Base-by-base conservation (phyloP, 1,140 invertebrate species). In the Proctacanthus coquilletti region DNA sequence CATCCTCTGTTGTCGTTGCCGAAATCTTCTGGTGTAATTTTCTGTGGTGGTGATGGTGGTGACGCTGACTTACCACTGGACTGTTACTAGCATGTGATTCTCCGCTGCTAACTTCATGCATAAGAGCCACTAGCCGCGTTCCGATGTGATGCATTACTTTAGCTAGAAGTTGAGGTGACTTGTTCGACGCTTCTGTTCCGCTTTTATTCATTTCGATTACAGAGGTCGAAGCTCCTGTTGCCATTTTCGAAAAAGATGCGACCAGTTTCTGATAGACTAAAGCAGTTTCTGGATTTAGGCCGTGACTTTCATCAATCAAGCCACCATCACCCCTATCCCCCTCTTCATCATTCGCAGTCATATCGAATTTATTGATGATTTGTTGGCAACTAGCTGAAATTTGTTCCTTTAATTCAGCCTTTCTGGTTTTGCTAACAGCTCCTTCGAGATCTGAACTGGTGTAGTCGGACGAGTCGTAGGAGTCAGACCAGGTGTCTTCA, bases 81-180 rank as follows among this genome's bases (percentile, higher is more conserved):
- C 61, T 64, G 45, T 63, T 48, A 45, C 65, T 56, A 35, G 61
- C 54, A 42, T 64, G 62, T 21, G 61, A 63, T 31, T 74, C 73
- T 19, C 78, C 77, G 40, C 75, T 81, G 13, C 80, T 84, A 3
- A 91, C 86, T 52, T 92, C 86, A 51, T 89, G 85, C 88, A 93
- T 93, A 20, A 92, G 62, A 0, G 85, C 84, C 2, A 88, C 83
- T 20, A 93, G 60, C n/a, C 85, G 62, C 29, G 83, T 83, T 2
- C 85, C 84, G 30, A 93, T 92, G 45, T 93, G 86, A 42, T 87
- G 79, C 81, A 91, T 87, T 0, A 91, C 85, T 65, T 88, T 87
- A 9, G 84, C 82, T 30, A 88, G 80, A n/a, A 91, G 55, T 0
- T 85, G 83, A 0, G 85, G 85, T 2, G 84, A 87, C 31, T 74